phyloP scores from a whole-genome alignment of 2,113 vertebrate species.

The Apodemus speciosus region DNA sequence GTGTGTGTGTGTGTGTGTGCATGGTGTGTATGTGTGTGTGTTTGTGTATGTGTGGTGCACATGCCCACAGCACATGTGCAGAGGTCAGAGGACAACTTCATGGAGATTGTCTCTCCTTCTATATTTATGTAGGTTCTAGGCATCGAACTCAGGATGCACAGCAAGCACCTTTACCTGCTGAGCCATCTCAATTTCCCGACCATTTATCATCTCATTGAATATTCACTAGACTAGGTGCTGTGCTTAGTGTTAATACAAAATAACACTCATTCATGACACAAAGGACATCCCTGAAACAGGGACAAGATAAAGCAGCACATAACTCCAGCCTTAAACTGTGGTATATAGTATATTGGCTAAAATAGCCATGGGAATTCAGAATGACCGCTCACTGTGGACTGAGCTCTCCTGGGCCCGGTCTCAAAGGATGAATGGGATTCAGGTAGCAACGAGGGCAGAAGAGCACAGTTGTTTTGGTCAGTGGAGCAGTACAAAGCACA shows the following conservation, averaged over 20 bases:
- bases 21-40: not conserved
- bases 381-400: not conserved
- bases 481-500: rapidly evolving
- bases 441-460: rapidly evolving
- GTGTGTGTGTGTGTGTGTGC: not conserved
- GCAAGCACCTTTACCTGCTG: not conserved
- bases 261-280: not conserved
- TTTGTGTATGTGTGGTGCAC: no score
- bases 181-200: not conserved
- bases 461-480: not conserved
- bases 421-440: not conserved
- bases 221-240: not conserved
- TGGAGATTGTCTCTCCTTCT: not conserved
- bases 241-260: not conserved
- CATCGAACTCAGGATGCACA: not conserved
- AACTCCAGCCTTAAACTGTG: not conserved
- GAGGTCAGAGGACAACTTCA: not conserved
- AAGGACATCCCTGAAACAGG: not conserved
- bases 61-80: not conserved
- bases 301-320: not conserved
- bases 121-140: not conserved
- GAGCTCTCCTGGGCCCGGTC: not conserved
- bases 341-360: not conserved
- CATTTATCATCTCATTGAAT: not conserved
- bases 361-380: not conserved